Percentiles rank a stretch among this genome's conserved stretches.
Evolutionary conservation across 2,888 invertebrate species (phyloP).

Genomic region (Drosophila sordidula): DNA sequence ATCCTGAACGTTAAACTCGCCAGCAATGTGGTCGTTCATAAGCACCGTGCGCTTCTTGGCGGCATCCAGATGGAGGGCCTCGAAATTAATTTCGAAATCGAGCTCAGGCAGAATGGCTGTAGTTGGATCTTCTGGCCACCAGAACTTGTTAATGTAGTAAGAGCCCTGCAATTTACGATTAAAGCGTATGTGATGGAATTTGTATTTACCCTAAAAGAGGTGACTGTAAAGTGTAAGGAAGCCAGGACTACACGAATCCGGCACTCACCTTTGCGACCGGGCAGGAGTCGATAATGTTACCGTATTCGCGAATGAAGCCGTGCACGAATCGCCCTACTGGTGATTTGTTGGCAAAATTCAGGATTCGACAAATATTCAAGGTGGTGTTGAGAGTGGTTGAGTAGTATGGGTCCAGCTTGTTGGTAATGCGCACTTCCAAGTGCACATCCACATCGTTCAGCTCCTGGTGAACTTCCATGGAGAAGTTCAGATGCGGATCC

Average conservation of each 20-base stretch:
- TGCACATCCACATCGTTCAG: conserved; percentile 76
- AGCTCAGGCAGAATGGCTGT: conserved; percentile 76
- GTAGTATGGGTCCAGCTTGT: conserved; percentile 75
- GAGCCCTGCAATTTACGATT: conserved; percentile 78
- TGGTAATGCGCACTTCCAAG: conserved; percentile 63
- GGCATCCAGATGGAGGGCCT: conserved; percentile 71
- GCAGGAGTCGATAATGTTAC: conserved; percentile 76
- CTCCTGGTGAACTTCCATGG: conserved; percentile 77
- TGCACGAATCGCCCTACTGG: conserved; percentile 78
- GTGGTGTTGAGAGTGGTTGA: conserved; percentile 74
- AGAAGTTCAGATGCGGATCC: conserved; percentile 82
- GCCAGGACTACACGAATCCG: neutral
- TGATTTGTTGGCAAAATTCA: conserved; percentile 71
- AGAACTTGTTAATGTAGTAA: conserved; percentile 80
- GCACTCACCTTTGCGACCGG: conserved; percentile 79
- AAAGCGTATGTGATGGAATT: conserved; percentile 53
- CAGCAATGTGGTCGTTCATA: conserved; percentile 74
- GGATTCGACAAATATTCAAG: conserved; percentile 76
- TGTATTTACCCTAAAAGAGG: conserved; percentile 56
- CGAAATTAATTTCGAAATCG: conserved; percentile 71
- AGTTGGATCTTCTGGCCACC: conserved; percentile 83
- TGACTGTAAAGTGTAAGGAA: conserved; percentile 3
- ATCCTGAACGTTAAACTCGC: conserved; percentile 75
- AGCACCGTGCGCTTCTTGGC: conserved; percentile 71
- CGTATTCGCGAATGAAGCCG: conserved; percentile 75